phyloP scores from a whole-genome alignment of 2,888 invertebrate genomes.

The Nemapogon koenigi region DNA sequence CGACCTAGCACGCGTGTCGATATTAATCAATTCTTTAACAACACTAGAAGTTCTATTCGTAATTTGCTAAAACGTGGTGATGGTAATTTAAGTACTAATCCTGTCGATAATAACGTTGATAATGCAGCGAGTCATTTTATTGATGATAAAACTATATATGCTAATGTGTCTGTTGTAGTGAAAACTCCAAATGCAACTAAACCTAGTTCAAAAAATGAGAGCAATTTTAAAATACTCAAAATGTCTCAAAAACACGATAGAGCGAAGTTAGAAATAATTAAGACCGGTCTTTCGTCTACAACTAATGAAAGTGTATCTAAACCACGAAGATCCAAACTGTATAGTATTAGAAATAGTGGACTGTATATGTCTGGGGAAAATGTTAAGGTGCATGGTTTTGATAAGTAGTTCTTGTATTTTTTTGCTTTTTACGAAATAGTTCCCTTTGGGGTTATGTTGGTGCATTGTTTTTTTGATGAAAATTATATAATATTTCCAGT shows the following conservation, averaged over 20 bases:
- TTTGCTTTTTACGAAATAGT: neutral
- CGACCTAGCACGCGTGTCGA: constrained; percentile 12
- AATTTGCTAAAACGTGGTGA: neutral
- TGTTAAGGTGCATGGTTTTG: constrained; percentile 22
- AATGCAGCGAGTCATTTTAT: constrained; percentile 1
- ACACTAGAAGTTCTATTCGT: constrained; percentile 1
- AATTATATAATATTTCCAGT: no score
- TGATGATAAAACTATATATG: constrained; percentile 12
- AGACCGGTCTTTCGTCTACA: constrained; percentile 68
- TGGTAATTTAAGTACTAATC: neutral
- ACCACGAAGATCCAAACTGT: constrained; percentile 24
- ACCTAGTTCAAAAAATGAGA: no score
- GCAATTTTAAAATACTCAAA: constrained; percentile 1
- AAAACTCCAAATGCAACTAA: constrained; percentile 11
- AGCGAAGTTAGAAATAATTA: constrained; percentile 60
- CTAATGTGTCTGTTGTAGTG: constrained; percentile 14
- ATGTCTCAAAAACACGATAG: constrained; percentile 15
- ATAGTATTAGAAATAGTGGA: constrained; percentile 22
- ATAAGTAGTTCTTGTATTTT: constrained; percentile 15
- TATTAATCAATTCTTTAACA: constrained; percentile 3
- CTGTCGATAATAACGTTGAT: neutral
- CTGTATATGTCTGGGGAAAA: constrained; percentile 21
- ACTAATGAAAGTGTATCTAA: constrained; percentile 57
- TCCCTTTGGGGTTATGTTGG: no score
- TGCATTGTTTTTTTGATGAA: neutral